Evolutionary conservation across 2,888 invertebrate genomes (phyloP).

Genomic region (Acanthosepion pharaonis): DNA sequence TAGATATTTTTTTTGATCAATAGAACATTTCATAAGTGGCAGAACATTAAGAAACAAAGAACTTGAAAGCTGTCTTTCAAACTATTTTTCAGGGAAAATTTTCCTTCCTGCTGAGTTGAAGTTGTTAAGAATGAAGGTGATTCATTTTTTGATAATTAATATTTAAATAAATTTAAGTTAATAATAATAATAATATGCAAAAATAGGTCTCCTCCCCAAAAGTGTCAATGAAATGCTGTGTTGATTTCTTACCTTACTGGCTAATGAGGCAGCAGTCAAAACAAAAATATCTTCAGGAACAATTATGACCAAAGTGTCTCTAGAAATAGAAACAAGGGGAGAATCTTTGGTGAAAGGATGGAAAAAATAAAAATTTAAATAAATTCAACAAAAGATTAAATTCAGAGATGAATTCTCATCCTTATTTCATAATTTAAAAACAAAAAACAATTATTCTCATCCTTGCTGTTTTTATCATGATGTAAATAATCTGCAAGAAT

Average conservation of each 20-base stretch:
- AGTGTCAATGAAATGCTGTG: background rate
- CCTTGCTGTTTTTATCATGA: background rate
- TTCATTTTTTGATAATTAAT: too few relatives aligned
- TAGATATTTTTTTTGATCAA: too few relatives aligned
- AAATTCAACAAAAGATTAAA: background rate
- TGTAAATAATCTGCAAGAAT: background rate
- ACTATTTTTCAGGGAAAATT: too few relatives aligned
- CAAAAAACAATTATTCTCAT: too few relatives aligned
- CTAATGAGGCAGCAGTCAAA: conserved; percentile 80
- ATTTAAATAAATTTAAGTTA: too few relatives aligned
- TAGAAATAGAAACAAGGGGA: conserved; percentile 50
- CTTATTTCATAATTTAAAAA: background rate
- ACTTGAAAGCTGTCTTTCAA: too few relatives aligned
- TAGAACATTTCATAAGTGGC: too few relatives aligned
- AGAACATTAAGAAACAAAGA: too few relatives aligned
- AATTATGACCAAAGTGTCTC: conserved; percentile 76
- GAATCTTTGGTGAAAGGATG: conserved; percentile 47
- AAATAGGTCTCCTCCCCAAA: background rate
- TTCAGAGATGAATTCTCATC: background rate
- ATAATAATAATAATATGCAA: background rate
- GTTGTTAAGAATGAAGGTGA: too few relatives aligned
- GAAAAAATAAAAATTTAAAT: background rate
- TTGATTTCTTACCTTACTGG: conserved; percentile 79
- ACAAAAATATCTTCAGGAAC: conserved; percentile 86
- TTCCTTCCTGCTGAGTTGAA: too few relatives aligned